phyloP scores from a whole-genome alignment of 2,797 vertebrate genomes.

The Enteromius argenteus region DNA sequence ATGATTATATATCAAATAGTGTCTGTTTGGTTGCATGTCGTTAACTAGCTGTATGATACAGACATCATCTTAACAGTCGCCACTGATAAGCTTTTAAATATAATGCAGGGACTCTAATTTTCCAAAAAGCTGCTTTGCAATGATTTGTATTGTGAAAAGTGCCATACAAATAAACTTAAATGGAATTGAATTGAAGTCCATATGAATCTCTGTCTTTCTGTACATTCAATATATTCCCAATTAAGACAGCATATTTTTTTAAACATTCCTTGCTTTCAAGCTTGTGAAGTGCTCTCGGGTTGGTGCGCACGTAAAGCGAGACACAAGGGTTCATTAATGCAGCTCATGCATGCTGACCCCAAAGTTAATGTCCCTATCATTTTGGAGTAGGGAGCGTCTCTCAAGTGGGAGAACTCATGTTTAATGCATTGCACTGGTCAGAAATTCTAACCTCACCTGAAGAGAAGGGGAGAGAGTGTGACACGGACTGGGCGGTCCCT shows the following conservation, averaged over 20 bases:
- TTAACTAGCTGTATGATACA: no score
- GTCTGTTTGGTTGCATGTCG: no score
- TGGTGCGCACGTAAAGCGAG: slow-evolving; percentile 65
- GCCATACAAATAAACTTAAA: no score
- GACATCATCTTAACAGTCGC: no score
- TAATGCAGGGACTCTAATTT: no score
- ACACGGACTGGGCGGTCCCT: slow-evolving; percentile 46
- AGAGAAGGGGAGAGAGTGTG: slow-evolving; percentile 58
- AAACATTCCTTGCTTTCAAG: slow-evolving; percentile 25
- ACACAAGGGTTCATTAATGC: slow-evolving; percentile 77
- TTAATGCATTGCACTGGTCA: slow-evolving; percentile 77
- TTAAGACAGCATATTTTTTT: slow-evolving; percentile 11
- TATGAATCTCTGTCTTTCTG: not conserved
- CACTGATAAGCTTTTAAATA: no score
- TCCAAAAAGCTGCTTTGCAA: no score
- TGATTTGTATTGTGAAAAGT: no score
- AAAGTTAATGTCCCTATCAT: slow-evolving; percentile 79
- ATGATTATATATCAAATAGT: no score
- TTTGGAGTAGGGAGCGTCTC: slow-evolving; percentile 73
- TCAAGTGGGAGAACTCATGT: slow-evolving; percentile 77
- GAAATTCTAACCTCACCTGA: slow-evolving; percentile 78
- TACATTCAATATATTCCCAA: not conserved
- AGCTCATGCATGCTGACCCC: slow-evolving; percentile 75
- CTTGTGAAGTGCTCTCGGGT: slow-evolving; percentile 64
- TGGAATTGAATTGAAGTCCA: no score